Conservation (phyloP, 2,888 invertebrate genomes). For the Cephus runcator region DNA sequence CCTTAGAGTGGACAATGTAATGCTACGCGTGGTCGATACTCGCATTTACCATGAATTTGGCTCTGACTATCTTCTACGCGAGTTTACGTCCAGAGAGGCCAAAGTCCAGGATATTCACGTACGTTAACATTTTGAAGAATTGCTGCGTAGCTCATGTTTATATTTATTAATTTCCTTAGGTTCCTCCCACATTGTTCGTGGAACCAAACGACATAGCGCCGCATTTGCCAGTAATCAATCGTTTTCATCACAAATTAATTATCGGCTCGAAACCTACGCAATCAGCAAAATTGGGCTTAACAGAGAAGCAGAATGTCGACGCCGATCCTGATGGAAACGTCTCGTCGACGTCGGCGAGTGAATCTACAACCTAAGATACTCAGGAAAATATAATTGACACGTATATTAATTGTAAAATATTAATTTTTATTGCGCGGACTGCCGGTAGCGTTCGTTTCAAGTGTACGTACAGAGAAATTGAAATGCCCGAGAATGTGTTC, state of each 20-base stretch:
- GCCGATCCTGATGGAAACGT: too few species aligned
- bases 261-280: slow-evolving; percentile 31
- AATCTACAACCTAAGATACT: too few species aligned
- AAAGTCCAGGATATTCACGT: slow-evolving; percentile 77
- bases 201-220: slow-evolving; percentile 77
- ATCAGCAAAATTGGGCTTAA: too few species aligned
- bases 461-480: too few species aligned
- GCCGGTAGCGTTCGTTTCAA: too few species aligned
- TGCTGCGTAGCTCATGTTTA: too few species aligned
- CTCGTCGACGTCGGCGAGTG: too few species aligned
- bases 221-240: slow-evolving; percentile 71
- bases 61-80: slow-evolving; percentile 82
- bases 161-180: slow-evolving; percentile 51
- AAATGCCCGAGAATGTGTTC: too few species aligned
- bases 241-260: slow-evolving; percentile 65
- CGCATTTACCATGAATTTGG: slow-evolving; percentile 83
- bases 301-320: too few species aligned
- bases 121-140: slow-evolving; percentile 33
- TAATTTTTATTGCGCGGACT: too few species aligned
- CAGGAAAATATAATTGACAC: too few species aligned
- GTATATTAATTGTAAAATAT: too few species aligned
- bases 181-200: slow-evolving; percentile 72
- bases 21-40: slow-evolving; percentile 89
- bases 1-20: slow-evolving; percentile 92
- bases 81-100: slow-evolving; percentile 84